Conservation (phyloP, 2,888 invertebrate species). For the Autographa pulchrina region DNA sequence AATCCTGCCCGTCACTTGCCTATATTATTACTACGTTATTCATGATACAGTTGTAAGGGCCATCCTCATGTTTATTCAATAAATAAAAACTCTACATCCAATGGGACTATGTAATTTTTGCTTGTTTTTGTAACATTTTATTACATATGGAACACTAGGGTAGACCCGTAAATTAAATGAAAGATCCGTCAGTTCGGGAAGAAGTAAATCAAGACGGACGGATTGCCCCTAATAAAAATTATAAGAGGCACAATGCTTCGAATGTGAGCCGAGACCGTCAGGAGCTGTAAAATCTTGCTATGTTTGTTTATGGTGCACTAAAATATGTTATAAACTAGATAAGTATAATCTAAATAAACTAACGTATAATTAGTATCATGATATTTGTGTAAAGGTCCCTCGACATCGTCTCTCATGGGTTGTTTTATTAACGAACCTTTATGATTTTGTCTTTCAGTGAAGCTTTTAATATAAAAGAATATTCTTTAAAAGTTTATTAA, state of each 20-base stretch:
- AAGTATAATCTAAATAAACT: constrained; percentile 88
- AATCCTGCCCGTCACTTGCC: neutral
- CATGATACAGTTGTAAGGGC: constrained; percentile 20
- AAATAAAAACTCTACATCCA: constrained; percentile 60
- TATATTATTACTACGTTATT: neutral
- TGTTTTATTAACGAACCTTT: constrained; percentile 73
- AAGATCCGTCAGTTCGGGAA: constrained; percentile 89
- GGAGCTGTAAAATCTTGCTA: constrained; percentile 88
- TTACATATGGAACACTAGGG: constrained; percentile 84
- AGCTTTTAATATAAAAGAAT: constrained; percentile 18
- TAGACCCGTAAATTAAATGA: constrained; percentile 88
- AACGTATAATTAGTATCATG: constrained; percentile 85
- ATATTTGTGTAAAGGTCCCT: constrained; percentile 79
- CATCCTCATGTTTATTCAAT: constrained; percentile 39
- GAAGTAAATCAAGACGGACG: constrained; percentile 89
- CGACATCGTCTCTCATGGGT: constrained; percentile 60
- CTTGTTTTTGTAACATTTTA: constrained; percentile 87
- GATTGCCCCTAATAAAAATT: constrained; percentile 90
- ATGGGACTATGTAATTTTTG: constrained; percentile 81
- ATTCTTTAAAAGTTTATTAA: neutral
- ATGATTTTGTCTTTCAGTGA: constrained; percentile 61
- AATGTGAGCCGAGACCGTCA: constrained; percentile 86
- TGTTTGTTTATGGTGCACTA: constrained; percentile 89
- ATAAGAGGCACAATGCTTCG: constrained; percentile 88
- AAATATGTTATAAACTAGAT: constrained; percentile 89